A percentile compares a stretch with the other conserved stretches of the same genome.
Conservation (phyloP, 2,888 invertebrate species). For the Strigamia crassipes region DNA sequence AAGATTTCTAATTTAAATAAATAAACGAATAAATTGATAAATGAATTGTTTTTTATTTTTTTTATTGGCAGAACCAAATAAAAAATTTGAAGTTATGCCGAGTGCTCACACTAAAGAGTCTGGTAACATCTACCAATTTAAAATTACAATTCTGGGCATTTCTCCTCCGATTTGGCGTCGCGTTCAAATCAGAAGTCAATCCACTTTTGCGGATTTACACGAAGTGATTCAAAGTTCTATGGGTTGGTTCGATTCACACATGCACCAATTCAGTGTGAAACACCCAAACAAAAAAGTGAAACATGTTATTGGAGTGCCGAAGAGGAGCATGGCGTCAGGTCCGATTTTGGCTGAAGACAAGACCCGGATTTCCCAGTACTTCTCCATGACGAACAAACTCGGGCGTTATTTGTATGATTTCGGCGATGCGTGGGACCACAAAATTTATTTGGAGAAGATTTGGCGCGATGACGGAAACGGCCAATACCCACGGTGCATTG, state of each 20-base stretch:
- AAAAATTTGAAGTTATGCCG: too few relatives aligned
- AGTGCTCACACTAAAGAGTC: too few relatives aligned
- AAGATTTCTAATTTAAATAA: too few relatives aligned
- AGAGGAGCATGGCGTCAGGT: too few relatives aligned
- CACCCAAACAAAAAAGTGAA: neutral
- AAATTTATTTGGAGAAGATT: neutral
- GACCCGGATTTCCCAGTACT: neutral
- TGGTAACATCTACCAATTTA: neutral
- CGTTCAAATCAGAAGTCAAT: neutral
- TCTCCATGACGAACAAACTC: neutral
- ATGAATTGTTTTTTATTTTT: too few relatives aligned
- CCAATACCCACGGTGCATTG: neutral
- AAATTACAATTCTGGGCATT: neutral
- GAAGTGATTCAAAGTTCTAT: neutral
- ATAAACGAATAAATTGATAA: too few relatives aligned
- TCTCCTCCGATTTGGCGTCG: constrained; percentile 1
- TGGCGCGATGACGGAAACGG: neutral
- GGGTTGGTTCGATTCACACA: constrained; percentile 4
- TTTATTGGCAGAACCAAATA: too few relatives aligned
- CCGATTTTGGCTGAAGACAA: neutral
- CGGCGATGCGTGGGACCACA: neutral
- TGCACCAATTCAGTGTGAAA: neutral
- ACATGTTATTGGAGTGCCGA: neutral
- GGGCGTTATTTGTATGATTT: constrained; percentile 6
- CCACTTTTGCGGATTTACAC: neutral